Conservation (phyloP, 2,113 vertebrate genomes). For the Megaleporinus macrocephalus region DNA sequence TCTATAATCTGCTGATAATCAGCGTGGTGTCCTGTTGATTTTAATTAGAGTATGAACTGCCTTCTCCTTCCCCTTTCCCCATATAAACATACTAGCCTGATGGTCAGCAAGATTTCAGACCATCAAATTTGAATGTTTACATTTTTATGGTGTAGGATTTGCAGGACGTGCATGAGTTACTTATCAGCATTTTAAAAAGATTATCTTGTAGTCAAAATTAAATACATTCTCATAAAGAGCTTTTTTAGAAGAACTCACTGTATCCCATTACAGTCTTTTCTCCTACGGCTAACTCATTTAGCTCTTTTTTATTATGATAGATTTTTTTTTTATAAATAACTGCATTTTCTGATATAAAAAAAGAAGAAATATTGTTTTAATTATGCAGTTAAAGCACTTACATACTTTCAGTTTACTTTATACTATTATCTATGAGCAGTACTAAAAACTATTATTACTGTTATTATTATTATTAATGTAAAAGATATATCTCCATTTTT, state of each 20-base stretch:
- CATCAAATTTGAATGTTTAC: neutral
- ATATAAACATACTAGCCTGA: neutral
- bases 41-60: slow-evolving; percentile 27
- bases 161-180: neutral
- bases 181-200: neutral
- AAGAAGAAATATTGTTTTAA: no score
- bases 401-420: no score
- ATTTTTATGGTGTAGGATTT: neutral
- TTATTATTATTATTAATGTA: no score
- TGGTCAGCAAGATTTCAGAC: slow-evolving; percentile 6
- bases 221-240: neutral
- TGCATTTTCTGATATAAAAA: no score
- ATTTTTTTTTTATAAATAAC: neutral
- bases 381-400: no score
- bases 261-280: neutral
- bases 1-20: neutral
- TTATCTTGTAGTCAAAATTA: neutral
- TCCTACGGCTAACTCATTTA: no score
- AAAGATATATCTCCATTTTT: no score
- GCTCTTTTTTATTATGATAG: neutral
- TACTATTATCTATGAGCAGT: no score
- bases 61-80: slow-evolving; percentile 20
- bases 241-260: neutral
- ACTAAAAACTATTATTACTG: neutral
- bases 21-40: slow-evolving; percentile 22